phyloP scores from a whole-genome alignment of 2,888 invertebrate genomes.

The Polymixis flavicincta region DNA sequence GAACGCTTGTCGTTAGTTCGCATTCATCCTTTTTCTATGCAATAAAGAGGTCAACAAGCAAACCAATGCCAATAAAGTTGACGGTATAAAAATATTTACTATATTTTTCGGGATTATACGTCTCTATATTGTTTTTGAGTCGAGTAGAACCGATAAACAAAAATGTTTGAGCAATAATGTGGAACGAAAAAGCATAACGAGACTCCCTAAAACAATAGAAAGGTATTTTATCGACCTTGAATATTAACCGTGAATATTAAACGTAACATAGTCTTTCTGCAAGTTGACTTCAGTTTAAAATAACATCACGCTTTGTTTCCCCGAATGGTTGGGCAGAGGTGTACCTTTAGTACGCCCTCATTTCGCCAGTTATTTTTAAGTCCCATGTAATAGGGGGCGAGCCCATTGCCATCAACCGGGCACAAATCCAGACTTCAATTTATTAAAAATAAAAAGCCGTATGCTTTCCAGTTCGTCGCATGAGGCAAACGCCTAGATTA shows the following conservation, averaged over 20 bases:
- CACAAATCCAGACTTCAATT: no score
- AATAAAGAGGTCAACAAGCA: slow-evolving; percentile 15
- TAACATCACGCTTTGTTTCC: no score
- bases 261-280: background rate
- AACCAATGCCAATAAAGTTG: slow-evolving; percentile 1
- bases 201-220: background rate
- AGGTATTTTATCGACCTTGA: background rate
- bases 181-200: background rate
- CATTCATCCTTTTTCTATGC: slow-evolving; percentile 19
- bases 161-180: background rate
- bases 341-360: no score
- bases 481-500: no score
- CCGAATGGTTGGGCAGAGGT: no score
- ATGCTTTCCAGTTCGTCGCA: no score
- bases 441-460: no score
- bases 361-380: no score
- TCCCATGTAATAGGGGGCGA: no score
- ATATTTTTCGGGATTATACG: slow-evolving; percentile 19
- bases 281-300: no score
- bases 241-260: background rate
- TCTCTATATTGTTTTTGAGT: background rate
- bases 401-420: no score
- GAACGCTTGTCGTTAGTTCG: slow-evolving; percentile 26
- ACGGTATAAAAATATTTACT: slow-evolving; percentile 16
- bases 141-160: background rate